phyloP scores from a whole-genome alignment of 1,140 invertebrate genomes.

The Calycopis cecrops region DNA sequence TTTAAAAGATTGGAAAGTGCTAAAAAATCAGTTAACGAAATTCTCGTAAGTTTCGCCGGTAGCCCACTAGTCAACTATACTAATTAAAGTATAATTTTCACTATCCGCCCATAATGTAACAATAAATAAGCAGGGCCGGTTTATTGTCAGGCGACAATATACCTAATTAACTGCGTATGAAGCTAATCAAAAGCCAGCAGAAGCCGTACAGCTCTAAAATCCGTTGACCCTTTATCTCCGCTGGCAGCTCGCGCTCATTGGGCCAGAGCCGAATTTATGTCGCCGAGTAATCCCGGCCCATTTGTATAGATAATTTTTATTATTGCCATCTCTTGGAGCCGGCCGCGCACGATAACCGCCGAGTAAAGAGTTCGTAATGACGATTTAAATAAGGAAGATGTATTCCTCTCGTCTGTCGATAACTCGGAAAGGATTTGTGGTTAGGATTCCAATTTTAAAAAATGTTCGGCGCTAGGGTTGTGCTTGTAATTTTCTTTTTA shows the following conservation, averaged over 20 bases:
- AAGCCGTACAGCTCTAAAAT: constrained; percentile 53
- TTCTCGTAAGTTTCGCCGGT: too few species aligned
- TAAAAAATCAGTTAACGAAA: too few species aligned
- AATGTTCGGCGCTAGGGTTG: constrained; percentile 19
- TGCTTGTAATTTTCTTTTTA: not conserved
- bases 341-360: constrained; percentile 58
- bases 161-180: constrained; percentile 6
- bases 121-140: too few species aligned
- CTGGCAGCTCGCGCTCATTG: constrained; percentile 55
- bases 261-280: constrained; percentile 72
- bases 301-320: constrained; percentile 76
- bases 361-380: constrained; percentile 73
- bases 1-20: too few species aligned
- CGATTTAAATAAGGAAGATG: constrained; percentile 74
- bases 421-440: constrained; percentile 59
- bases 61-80: too few species aligned
- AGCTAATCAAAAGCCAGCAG: constrained; percentile 48
- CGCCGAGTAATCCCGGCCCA: constrained; percentile 67
- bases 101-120: too few species aligned
- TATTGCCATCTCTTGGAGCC: constrained; percentile 70
- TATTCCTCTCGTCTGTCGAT: constrained; percentile 64
- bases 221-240: constrained; percentile 67
- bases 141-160: too few species aligned
- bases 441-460: constrained; percentile 49
- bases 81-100: too few species aligned